Conservation (phyloP, 2,888 invertebrate species). For the Rapana venosa region DNA sequence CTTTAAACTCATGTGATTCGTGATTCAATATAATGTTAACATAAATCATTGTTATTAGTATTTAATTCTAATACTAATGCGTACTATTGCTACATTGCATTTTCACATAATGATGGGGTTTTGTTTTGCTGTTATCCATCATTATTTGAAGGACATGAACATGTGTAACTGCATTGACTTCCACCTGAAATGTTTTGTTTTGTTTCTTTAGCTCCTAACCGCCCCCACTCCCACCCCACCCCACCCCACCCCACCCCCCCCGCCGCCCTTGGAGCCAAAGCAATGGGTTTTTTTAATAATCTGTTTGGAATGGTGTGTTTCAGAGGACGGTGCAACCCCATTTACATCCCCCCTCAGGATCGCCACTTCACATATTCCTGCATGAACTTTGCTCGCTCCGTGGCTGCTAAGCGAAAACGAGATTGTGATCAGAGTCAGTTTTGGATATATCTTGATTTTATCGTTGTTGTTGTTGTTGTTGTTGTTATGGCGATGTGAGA, state of each 20-base stretch:
- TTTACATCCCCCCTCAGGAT: constrained; percentile 62
- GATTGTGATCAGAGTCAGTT: constrained; percentile 55
- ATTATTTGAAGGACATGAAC: too few species aligned
- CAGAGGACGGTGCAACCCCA: constrained; percentile 64
- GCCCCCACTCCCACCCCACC: too few species aligned
- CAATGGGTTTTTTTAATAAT: neutral
- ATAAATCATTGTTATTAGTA: too few species aligned
- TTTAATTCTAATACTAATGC: too few species aligned
- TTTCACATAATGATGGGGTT: too few species aligned
- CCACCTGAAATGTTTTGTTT: neutral
- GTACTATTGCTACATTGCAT: too few species aligned
- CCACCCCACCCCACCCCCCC: too few species aligned
- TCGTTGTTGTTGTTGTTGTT: neutral
- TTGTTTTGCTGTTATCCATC: too few species aligned
- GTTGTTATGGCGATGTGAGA: neutral
- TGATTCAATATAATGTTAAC: too few species aligned
- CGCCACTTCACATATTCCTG: constrained; percentile 55
- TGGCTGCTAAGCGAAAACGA: constrained; percentile 45
- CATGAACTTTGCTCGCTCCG: constrained; percentile 58
- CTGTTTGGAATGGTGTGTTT: neutral
- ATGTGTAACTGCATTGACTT: neutral
- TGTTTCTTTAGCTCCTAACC: neutral
- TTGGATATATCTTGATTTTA: neutral
- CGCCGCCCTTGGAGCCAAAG: neutral
- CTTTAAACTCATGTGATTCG: too few species aligned